These are phyloP conservation scores for Mimas tiliae DNA, from an alignment of 2,888 invertebrate genomes.

Conservation along the genomic window DNA sequence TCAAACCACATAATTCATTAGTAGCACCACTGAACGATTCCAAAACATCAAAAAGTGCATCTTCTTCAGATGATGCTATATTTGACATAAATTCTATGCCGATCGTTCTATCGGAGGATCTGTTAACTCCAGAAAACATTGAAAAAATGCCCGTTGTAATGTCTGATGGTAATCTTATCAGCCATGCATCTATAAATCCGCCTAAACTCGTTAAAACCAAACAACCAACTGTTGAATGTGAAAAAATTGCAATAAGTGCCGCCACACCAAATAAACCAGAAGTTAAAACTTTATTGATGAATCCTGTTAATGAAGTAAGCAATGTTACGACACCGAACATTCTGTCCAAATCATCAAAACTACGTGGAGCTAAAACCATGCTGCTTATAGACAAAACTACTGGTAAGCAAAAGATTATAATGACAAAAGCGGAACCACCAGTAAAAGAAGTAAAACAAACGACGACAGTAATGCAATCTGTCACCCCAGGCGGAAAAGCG, in stretches of 20 bases:
- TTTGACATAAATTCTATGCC: conserved; percentile 92
- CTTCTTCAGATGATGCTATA: conserved; percentile 70
- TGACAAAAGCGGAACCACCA: conserved; percentile 69
- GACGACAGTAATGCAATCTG: conserved; percentile 57
- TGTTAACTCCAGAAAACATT: conserved; percentile 87
- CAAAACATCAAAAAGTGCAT: conserved; percentile 48
- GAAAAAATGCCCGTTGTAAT: conserved; percentile 88
- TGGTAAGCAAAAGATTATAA: conserved; percentile 78
- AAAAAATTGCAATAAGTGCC: conserved; percentile 59
- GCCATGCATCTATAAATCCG: conserved; percentile 55
- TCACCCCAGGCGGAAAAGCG: conserved; percentile 59
- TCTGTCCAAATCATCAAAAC: conserved; percentile 76
- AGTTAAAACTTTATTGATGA: conserved; percentile 72
- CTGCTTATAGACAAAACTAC: conserved; percentile 77
- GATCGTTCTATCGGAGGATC: conserved; percentile 89
- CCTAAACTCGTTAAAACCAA: conserved; percentile 67
- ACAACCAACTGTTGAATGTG: conserved; percentile 56
- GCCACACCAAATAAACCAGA: conserved; percentile 61
- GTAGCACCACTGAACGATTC: conserved; percentile 55
- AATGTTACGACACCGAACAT: conserved; percentile 79
- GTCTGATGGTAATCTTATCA: conserved; percentile 74
- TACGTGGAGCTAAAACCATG: conserved; percentile 76
- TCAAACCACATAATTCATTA: conserved; percentile 65
- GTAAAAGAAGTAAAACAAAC: conserved; percentile 66
- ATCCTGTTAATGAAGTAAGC: conserved; percentile 60